phyloP scores from a whole-genome alignment of 2,888 invertebrate species.

The Dynastes maya region DNA sequence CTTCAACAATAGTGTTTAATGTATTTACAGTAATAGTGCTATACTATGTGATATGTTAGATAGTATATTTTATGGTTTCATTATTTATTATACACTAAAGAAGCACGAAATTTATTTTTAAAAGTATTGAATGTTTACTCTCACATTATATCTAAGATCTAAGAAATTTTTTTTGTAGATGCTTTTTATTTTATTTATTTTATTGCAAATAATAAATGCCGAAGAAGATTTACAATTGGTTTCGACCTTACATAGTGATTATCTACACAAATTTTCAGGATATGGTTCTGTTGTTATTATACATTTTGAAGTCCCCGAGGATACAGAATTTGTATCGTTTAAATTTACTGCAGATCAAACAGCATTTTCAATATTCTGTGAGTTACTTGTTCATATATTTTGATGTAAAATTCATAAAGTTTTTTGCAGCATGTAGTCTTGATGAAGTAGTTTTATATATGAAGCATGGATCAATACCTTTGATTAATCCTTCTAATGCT shows the following conservation, averaged over 20 bases:
- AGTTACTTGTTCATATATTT: constrained; percentile 50
- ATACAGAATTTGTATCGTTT: constrained; percentile 65
- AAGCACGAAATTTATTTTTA: background rate
- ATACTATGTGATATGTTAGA: too few relatives aligned
- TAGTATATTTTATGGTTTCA: too few relatives aligned
- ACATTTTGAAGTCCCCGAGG: constrained; percentile 66
- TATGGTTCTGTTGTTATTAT: constrained; percentile 66
- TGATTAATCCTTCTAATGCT: constrained; percentile 87
- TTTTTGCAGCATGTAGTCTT: constrained; percentile 63
- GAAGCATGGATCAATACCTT: constrained; percentile 87
- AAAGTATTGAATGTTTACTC: too few relatives aligned
- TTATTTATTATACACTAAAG: too few relatives aligned
- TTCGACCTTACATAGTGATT: constrained; percentile 50
- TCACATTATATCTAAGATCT: too few relatives aligned
- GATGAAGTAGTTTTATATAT: constrained; percentile 79
- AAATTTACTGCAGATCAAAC: constrained; percentile 66
- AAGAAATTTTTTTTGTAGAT: background rate
- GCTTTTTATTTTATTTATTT: constrained; percentile 24
- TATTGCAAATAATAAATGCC: background rate
- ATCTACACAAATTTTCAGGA: constrained; percentile 63
- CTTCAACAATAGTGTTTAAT: too few relatives aligned
- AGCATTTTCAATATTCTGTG: constrained; percentile 65
- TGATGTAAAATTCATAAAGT: background rate
- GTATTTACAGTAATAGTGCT: too few relatives aligned
- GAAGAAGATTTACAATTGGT: constrained; percentile 38